A percentile compares a stretch with the other conserved stretches of the same genome.
phyloP scores from a whole-genome alignment of 2,888 invertebrate genomes.

The Rhagonycha fulva region DNA sequence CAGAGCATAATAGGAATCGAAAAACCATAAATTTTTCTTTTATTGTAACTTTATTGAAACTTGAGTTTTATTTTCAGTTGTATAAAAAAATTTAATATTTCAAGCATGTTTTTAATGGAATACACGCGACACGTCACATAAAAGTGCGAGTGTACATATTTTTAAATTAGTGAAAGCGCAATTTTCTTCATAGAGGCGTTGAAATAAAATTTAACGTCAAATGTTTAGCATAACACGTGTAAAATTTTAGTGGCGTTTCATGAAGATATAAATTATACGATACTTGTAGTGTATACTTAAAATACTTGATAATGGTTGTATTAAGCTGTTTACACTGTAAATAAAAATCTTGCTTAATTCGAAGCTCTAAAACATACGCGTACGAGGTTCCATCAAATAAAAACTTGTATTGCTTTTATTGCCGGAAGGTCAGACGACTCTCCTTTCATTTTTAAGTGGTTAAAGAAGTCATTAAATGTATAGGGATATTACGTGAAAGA shows the following conservation, averaged over 20 bases:
- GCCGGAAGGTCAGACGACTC: too few relatives aligned
- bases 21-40: background rate
- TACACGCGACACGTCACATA: background rate
- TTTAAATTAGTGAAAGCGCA: background rate
- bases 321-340: background rate
- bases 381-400: background rate
- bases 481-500: too few relatives aligned
- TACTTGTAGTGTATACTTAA: background rate
- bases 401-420: background rate
- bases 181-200: background rate
- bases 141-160: background rate
- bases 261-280: background rate
- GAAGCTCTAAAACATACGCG: background rate
- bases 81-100: background rate
- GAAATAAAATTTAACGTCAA: background rate
- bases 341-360: background rate
- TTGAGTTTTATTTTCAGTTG: background rate
- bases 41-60: background rate
- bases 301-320: background rate
- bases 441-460: too few relatives aligned
- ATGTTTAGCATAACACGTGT: background rate
- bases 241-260: background rate
- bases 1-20: background rate
- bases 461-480: too few relatives aligned
- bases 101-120: background rate